These are phyloP conservation scores for Holcopasites calliopsidis DNA, from an alignment of 1,140 invertebrate genomes.

Conservation along the genomic window DNA sequence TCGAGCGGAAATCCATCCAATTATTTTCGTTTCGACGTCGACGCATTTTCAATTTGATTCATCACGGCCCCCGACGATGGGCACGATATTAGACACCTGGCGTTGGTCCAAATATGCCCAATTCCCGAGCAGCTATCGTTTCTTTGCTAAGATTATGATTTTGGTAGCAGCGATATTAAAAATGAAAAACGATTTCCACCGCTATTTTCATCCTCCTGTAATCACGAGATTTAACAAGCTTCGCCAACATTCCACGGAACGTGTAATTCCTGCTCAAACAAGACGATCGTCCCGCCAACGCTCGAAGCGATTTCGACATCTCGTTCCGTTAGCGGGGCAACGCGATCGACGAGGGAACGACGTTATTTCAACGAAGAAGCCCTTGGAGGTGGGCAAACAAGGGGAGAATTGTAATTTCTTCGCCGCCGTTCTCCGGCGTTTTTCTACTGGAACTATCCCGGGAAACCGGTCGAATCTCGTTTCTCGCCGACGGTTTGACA, in stretches of 20 bases:
- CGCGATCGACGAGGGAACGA: conserved; percentile 37
- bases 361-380: conserved; percentile 56
- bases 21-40: conserved; percentile 50
- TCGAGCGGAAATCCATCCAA: conserved; percentile 46
- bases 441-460: conserved; percentile 3
- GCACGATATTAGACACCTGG: conserved; percentile 34
- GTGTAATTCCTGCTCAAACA: neutral
- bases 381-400: conserved; percentile 53
- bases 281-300: conserved; percentile 5
- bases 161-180: too few species aligned
- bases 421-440: conserved; percentile 15
- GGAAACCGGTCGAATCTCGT: conserved; percentile 27
- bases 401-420: conserved; percentile 61
- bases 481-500: conserved; percentile 7
- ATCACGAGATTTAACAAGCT: neutral
- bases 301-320: conserved; percentile 15
- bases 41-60: conserved; percentile 55
- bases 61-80: neutral
- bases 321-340: neutral
- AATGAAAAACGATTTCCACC: neutral
- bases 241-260: too few species aligned
- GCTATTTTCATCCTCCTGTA: neutral
- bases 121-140: conserved; percentile 14
- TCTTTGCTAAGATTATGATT: too few species aligned
- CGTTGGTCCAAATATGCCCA: conserved; percentile 37